Percentiles rank a stretch among this genome's conserved stretches.
These are phyloP conservation scores for Epinephelus fuscoguttatus DNA, from an alignment of 2,113 vertebrate genomes.

Conservation along the genomic window DNA sequence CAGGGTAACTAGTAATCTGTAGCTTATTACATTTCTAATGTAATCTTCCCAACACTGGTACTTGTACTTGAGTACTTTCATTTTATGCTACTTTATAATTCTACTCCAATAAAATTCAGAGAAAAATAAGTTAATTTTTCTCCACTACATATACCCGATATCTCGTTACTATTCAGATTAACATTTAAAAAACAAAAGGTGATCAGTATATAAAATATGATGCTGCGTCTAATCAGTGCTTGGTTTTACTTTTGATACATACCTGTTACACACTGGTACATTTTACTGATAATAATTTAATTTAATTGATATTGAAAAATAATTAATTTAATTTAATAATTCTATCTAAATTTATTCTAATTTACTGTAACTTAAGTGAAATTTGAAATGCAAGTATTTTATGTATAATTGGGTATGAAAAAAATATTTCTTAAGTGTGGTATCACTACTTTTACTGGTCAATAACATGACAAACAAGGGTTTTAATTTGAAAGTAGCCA, in stretches of 20 bases:
- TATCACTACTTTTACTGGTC: too few relatives aligned
- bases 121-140: background rate
- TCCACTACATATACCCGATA: background rate
- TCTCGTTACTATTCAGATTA: background rate
- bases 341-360: too few relatives aligned
- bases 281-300: background rate
- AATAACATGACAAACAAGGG: background rate
- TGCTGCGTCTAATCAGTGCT: background rate
- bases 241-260: background rate
- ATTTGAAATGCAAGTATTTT: background rate
- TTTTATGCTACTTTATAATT: too few relatives aligned
- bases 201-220: background rate
- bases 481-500: constrained; percentile 48
- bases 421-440: background rate
- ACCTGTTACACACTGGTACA: too few relatives aligned
- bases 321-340: too few relatives aligned
- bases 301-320: too few relatives aligned
- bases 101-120: background rate
- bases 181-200: background rate
- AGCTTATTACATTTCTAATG: too few relatives aligned
- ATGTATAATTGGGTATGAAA: background rate
- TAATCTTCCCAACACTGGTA: too few relatives aligned
- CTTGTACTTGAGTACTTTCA: too few relatives aligned
- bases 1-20: too few relatives aligned
- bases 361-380: background rate